phyloP scores from a whole-genome alignment of 2,888 invertebrate species.

The Carterocephalus palaemon region DNA sequence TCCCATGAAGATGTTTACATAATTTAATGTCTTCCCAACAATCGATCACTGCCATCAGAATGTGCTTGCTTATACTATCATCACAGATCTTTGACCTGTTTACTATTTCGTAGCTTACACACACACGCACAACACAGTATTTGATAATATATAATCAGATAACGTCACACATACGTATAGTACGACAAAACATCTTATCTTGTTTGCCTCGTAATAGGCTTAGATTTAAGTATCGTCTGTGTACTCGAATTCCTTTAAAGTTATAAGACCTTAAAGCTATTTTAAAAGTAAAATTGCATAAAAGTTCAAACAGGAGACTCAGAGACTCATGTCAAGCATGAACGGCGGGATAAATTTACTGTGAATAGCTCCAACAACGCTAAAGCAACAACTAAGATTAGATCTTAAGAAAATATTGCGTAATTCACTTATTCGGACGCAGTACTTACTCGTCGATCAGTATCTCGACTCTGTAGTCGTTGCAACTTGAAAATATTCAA shows the following conservation, averaged over 20 bases:
- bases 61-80: conserved; percentile 60
- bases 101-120: conserved; percentile 54
- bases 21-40: conserved; percentile 63
- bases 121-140: conserved; percentile 48
- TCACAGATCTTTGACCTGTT: conserved; percentile 65
- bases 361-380: not conserved
- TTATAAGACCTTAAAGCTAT: conserved; percentile 4
- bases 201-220: conserved; percentile 53
- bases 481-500: conserved; percentile 28
- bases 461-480: conserved; percentile 11
- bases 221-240: conserved; percentile 32
- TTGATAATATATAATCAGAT: conserved; percentile 53
- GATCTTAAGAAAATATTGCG: conserved; percentile 19
- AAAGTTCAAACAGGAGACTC: not conserved
- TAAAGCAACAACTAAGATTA: no score
- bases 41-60: conserved; percentile 72
- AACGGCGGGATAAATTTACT: not conserved
- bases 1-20: conserved; percentile 58
- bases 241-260: conserved; percentile 27
- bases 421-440: conserved; percentile 17
- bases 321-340: not conserved
- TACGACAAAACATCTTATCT: conserved; percentile 51
- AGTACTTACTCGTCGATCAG: conserved; percentile 27
- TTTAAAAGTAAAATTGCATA: conserved; percentile 21
- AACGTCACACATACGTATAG: conserved; percentile 48